Percentiles rank a stretch among this genome's conserved stretches.
phyloP scores from a whole-genome alignment of 2,888 invertebrate species.

The Entomobrya proxima region DNA sequence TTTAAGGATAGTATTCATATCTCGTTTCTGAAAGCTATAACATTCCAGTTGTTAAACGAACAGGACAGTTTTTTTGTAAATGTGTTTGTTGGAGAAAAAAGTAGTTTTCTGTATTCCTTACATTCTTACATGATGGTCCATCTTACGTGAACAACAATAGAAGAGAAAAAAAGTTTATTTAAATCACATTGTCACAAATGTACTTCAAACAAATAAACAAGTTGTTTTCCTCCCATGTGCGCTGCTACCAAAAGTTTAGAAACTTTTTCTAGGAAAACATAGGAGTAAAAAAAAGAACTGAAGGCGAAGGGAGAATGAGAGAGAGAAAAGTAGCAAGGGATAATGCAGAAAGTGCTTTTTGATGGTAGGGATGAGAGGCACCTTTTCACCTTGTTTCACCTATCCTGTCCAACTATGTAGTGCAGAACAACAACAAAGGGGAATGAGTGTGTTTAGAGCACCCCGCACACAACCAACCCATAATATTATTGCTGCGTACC shows the following conservation, averaged over 20 bases:
- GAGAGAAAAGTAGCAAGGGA: background rate
- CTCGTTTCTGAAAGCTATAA: constrained; percentile 18
- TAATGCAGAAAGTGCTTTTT: constrained; percentile 43
- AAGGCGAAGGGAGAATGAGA: constrained; percentile 18
- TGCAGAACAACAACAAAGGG: background rate
- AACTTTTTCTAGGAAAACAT: constrained; percentile 27
- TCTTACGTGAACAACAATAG: background rate
- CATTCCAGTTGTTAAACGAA: background rate
- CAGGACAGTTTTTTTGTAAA: background rate
- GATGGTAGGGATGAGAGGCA: constrained; percentile 33
- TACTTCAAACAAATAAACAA: constrained; percentile 51
- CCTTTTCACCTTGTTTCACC: constrained; percentile 51
- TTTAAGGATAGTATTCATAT: constrained; percentile 37
- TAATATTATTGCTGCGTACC: constrained; percentile 24
- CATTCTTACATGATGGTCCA: too few relatives aligned
- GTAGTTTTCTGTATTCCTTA: background rate
- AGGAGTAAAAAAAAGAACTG: background rate
- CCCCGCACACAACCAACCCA: background rate
- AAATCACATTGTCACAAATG: constrained; percentile 65
- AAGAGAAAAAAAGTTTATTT: constrained; percentile 36
- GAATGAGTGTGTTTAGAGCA: too few relatives aligned
- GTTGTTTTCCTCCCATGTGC: constrained; percentile 38
- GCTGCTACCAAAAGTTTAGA: constrained; percentile 6
- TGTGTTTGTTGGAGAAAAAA: background rate
- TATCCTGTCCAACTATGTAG: background rate